A percentile compares a stretch with the other conserved stretches of the same genome.
Conservation (phyloP, 2,797 vertebrate genomes). For the Acipenser ruthenus region DNA sequence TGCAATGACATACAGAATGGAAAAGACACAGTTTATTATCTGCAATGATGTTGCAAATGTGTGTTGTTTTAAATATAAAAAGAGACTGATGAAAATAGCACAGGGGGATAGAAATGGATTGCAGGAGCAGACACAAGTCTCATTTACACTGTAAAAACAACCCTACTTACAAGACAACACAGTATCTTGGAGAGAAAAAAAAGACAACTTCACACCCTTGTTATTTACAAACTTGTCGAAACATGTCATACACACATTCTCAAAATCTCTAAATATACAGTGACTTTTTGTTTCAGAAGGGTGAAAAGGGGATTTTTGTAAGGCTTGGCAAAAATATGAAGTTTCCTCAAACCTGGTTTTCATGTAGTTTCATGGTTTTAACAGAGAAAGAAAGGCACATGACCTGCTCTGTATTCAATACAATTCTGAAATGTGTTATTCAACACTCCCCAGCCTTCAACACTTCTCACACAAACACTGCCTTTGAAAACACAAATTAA, state of each 20-base stretch:
- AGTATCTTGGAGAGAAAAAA: constrained; percentile 26
- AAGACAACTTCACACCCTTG: constrained; percentile 35
- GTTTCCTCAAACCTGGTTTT: too few species aligned
- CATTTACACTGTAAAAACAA: constrained; percentile 27
- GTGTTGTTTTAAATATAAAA: constrained; percentile 45
- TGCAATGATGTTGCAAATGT: constrained; percentile 34
- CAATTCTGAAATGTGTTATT: too few species aligned
- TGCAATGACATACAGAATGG: constrained; percentile 44
- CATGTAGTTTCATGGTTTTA: too few species aligned
- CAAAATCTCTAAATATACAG: constrained; percentile 23
- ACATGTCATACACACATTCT: constrained; percentile 34
- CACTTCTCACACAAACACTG: too few species aligned
- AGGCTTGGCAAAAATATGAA: too few species aligned
- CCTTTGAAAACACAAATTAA: too few species aligned
- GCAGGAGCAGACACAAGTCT: constrained; percentile 24
- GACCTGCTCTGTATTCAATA: too few species aligned
- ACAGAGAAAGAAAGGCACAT: too few species aligned
- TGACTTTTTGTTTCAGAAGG: constrained; percentile 2
- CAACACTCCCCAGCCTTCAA: too few species aligned
- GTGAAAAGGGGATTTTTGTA: too few species aligned
- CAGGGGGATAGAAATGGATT: constrained; percentile 29
- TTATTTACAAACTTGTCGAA: constrained; percentile 35
- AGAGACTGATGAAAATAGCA: constrained; percentile 41
- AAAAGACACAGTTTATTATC: constrained; percentile 47
- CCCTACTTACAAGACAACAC: constrained; percentile 40